Percentiles rank a stretch among this genome's conserved stretches.
These are phyloP conservation scores for Gymnothorax javanicus DNA, from an alignment of 2,797 vertebrate species.

Conservation along the genomic window DNA sequence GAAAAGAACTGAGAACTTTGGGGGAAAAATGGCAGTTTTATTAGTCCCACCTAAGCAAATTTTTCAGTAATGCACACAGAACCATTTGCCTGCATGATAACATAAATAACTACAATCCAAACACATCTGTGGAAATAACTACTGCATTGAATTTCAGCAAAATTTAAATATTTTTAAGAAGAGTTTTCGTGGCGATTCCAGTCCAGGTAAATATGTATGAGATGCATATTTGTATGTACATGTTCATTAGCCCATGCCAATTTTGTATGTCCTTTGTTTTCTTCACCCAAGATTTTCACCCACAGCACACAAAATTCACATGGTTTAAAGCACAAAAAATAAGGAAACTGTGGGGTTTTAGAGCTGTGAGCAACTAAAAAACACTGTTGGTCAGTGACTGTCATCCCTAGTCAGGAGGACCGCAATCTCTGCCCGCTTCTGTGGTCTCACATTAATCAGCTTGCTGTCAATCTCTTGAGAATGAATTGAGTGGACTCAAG, in stretches of 20 bases:
- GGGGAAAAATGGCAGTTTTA: slow-evolving; percentile 9
- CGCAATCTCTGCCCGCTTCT: too few relatives aligned
- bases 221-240: slow-evolving; percentile 18
- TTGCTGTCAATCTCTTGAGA: too few relatives aligned
- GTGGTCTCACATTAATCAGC: too few relatives aligned
- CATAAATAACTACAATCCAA: slow-evolving; percentile 36
- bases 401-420: too few relatives aligned
- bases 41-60: slow-evolving; percentile 3
- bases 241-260: background rate
- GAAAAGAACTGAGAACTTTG: background rate
- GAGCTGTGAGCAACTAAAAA: slow-evolving; percentile 41
- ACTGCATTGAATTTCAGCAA: slow-evolving; percentile 5
- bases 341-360: slow-evolving; percentile 35
- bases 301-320: slow-evolving; percentile 53
- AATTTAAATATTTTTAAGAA: slow-evolving; percentile 27
- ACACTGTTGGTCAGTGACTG: slow-evolving; percentile 34
- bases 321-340: slow-evolving; percentile 43
- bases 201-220: slow-evolving; percentile 18
- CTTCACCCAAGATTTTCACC: slow-evolving; percentile 48
- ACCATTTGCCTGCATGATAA: background rate
- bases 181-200: slow-evolving; percentile 28
- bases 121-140: slow-evolving; percentile 14
- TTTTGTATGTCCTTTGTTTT: background rate
- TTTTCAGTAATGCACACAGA: background rate
- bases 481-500: too few relatives aligned